A percentile compares a stretch with the other conserved stretches of the same genome.
These are phyloP conservation scores for Meiosimyza platycephala DNA, from an alignment of 2,888 invertebrate species.

Conservation along the genomic window DNA sequence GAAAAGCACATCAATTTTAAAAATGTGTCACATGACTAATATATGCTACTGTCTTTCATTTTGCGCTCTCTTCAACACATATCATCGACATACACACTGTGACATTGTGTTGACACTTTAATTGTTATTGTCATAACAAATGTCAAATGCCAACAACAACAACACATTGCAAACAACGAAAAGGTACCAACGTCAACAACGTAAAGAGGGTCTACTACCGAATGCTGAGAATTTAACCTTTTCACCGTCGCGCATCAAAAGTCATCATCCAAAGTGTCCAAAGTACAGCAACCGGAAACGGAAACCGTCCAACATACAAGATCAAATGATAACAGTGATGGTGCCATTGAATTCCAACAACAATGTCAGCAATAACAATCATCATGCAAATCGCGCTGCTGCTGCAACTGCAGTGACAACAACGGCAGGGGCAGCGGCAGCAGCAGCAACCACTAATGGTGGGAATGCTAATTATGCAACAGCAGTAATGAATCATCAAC, in stretches of 20 bases:
- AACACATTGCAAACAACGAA: conserved; percentile 6
- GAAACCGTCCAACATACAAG: conserved; percentile 65
- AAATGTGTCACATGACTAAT: conserved; percentile 3
- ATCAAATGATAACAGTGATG: conserved; percentile 67
- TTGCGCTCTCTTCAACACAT: not conserved
- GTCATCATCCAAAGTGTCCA: conserved; percentile 67
- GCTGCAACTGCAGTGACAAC: conserved; percentile 37
- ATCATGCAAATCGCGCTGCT: conserved; percentile 25
- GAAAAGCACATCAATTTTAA: conserved; percentile 1
- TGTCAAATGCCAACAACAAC: not conserved
- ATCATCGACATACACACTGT: not conserved
- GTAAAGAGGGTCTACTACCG: conserved; percentile 65
- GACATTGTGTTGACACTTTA: not conserved
- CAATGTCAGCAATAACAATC: conserved; percentile 51
- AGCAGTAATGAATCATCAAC: conserved; percentile 45
- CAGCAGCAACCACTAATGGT: conserved; percentile 24
- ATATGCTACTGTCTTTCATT: not conserved
- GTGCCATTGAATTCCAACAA: conserved; percentile 66
- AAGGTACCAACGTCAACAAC: conserved; percentile 66
- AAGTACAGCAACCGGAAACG: conserved; percentile 62
- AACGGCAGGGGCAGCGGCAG: conserved; percentile 34
- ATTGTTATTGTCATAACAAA: not conserved
- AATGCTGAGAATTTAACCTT: conserved; percentile 67
- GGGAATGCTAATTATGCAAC: conserved; percentile 48
- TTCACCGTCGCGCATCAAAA: conserved; percentile 66